Percentiles rank a stretch among this genome's conserved stretches.
These are phyloP conservation scores for Myzus persicae DNA, from an alignment of 1,140 invertebrate species.

Conservation along the genomic window DNA sequence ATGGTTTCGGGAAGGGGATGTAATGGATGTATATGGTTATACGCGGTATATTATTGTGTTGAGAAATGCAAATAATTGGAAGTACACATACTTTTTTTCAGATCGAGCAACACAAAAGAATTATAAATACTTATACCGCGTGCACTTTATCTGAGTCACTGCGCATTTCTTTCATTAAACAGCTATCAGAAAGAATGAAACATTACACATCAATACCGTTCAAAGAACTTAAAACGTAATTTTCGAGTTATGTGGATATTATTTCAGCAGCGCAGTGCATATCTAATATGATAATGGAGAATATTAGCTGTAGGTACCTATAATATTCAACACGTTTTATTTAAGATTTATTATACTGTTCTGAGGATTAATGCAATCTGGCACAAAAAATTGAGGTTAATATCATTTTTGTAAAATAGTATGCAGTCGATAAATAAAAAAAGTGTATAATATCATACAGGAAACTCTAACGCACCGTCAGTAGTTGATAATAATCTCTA, in stretches of 20 bases:
- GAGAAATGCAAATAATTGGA: not conserved
- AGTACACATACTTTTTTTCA: not conserved
- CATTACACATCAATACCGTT: not conserved
- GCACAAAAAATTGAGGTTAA: not conserved
- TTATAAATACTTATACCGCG: not conserved
- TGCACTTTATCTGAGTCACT: not conserved
- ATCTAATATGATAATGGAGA: not conserved
- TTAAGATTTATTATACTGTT: not conserved
- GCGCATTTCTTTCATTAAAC: not conserved
- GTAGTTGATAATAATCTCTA: conserved; percentile 22
- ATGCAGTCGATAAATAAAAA: not conserved
- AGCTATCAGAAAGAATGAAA: not conserved
- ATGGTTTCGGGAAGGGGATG: not conserved
- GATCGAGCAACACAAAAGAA: not conserved
- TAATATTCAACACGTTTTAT: not conserved
- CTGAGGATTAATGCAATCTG: not conserved
- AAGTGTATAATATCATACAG: not conserved
- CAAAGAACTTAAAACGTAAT: not conserved
- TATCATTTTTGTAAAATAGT: not conserved
- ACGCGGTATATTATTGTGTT: not conserved
- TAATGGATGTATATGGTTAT: not conserved
- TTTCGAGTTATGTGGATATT: not conserved
- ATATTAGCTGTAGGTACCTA: not conserved
- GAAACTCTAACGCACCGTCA: too few species aligned
- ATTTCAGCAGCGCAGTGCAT: not conserved